phyloP scores from a whole-genome alignment of 2,797 vertebrate species.

The Sarcophilus harrisii region DNA sequence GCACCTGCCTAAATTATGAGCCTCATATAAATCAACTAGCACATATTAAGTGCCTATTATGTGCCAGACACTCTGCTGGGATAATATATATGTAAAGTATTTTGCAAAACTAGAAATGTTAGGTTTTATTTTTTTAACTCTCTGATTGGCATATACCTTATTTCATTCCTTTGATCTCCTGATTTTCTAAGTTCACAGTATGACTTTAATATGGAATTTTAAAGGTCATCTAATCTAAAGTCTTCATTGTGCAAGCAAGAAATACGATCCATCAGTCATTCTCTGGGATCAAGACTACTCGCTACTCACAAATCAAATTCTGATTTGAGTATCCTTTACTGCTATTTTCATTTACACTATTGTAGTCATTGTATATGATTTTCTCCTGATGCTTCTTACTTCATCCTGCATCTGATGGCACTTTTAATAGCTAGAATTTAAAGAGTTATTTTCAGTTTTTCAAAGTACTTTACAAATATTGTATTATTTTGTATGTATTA shows the following conservation, averaged over 20 bases:
- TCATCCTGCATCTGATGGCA: not conserved
- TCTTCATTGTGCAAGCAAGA: slow-evolving; percentile 6
- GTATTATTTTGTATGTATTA: not conserved
- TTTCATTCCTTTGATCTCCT: slow-evolving; percentile 42
- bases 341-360: not conserved
- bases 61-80: not conserved
- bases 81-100: not conserved
- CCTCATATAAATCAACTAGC: not conserved
- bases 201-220: not conserved
- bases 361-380: not conserved
- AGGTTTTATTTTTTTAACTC: slow-evolving; percentile 30
- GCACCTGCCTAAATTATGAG: not conserved
- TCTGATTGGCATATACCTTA: slow-evolving; percentile 11
- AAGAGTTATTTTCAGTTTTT: not conserved
- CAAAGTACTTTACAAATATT: not conserved
- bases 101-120: not conserved
- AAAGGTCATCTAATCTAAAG: not conserved
- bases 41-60: not conserved
- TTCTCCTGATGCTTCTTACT: not conserved
- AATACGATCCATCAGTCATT: not conserved
- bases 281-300: not conserved
- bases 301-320: not conserved
- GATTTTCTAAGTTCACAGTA: slow-evolving; percentile 21
- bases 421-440: not conserved
- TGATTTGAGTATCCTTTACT: not conserved